Percentiles rank a stretch among this genome's conserved stretches.
Evolutionary conservation across 1,140 invertebrate species (phyloP).

Genomic region (Ectropis grisescens): DNA sequence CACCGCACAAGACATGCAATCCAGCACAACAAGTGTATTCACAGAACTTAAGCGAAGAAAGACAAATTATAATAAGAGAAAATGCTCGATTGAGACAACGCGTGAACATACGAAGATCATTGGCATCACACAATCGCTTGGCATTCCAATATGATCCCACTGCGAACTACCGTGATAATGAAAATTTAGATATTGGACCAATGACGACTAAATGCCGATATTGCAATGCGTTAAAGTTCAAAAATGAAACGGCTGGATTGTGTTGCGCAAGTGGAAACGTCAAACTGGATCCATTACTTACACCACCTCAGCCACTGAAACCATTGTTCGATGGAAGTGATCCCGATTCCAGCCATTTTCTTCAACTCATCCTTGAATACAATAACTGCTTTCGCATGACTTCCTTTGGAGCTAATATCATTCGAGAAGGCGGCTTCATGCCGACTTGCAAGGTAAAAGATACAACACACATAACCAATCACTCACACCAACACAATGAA

Average conservation of each 20-base stretch:
- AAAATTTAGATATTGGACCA: constrained; percentile 7
- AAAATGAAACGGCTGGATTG: constrained; percentile 7
- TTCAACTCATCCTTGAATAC: constrained; percentile 38
- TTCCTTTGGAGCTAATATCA: constrained; percentile 43
- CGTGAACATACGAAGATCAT: constrained; percentile 20
- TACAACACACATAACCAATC: constrained; percentile 24
- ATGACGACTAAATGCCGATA: neutral
- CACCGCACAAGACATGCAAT: too few species aligned
- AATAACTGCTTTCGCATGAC: constrained; percentile 53
- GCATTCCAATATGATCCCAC: constrained; percentile 15
- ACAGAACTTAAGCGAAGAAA: too few species aligned
- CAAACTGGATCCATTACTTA: constrained; percentile 5
- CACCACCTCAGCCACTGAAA: constrained; percentile 7
- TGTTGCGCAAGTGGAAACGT: constrained; percentile 3
- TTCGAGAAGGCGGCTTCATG: constrained; percentile 22
- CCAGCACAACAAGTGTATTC: too few species aligned
- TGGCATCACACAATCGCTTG: constrained; percentile 17
- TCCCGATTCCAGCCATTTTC: constrained; percentile 35
- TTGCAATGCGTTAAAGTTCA: constrained; percentile 4
- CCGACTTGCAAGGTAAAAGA: constrained; percentile 21
- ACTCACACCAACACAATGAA: constrained; percentile 21
- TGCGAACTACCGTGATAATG: constrained; percentile 18
- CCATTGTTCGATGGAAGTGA: constrained; percentile 13
- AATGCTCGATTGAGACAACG: constrained; percentile 24
- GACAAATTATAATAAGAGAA: too few species aligned